Base-by-base conservation (phyloP, 2,797 vertebrate genomes). In the Pipistrellus pipistrellus region DNA sequence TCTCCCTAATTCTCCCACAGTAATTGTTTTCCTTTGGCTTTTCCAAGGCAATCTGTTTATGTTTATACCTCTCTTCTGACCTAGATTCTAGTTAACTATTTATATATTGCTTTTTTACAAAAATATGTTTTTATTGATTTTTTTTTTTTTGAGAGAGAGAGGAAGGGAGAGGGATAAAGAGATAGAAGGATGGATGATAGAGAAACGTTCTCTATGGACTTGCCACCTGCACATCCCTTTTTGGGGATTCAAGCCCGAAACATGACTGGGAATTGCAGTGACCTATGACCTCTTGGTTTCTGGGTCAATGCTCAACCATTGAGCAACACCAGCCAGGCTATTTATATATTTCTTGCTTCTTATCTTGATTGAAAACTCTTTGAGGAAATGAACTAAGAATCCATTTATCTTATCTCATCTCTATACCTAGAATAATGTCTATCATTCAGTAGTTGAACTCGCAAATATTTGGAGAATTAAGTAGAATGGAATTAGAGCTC, bases 391-490 rank as follows among this genome's bases (percentile, higher is more conserved):
- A 55, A 85, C 23, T 87, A 82, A 92, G 25, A 14, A 68, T 81
- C 78, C 27, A 73, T 76, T 76, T 91, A 85, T 76, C 15, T 76
- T 91, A 85, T 76, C 15, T 30, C 46, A 14, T 68, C 48, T 75
- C 51, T 66, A 21, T 6, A 57, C 6, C 55, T 77, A 69, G 18
- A 93, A 83, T 0, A 64, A 46, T 64, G 30, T 25, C 20, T n/a
- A 69, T 13, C 30, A 75, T 51, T 23, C 21, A 62, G 4, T 51
- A 62, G 64, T 73, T 86, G 32, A 68, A 41, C 20, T 69, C 71
- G 11, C 6, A 90, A 94, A 76, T 55, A 25, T 66, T 95, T 88
- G 48, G 35, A 91, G 25, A 93, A 23, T 41, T 95, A 71, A 59
- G 2, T 32, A 27, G 44, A 93, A 84, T 38, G 80, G 18, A 81